A percentile compares a stretch with the other conserved stretches of the same genome.
These are phyloP conservation scores for Numenius phaeopus DNA, from an alignment of 2,797 vertebrate species.

Conservation along the genomic window DNA sequence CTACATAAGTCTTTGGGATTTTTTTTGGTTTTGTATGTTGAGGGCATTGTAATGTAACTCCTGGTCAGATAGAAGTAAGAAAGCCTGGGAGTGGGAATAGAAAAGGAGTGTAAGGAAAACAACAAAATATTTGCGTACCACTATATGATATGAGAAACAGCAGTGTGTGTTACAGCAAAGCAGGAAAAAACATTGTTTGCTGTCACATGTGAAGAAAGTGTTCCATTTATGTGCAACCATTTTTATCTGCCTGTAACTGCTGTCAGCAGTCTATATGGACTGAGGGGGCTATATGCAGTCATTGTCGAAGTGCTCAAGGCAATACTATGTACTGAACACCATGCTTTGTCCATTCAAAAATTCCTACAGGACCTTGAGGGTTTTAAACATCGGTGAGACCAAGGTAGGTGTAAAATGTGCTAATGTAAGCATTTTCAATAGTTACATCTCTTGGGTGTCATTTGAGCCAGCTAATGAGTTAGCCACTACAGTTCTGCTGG, in stretches of 20 bases:
- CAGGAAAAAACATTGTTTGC: neutral
- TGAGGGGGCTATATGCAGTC: neutral
- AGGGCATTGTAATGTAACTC: neutral
- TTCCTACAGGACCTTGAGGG: neutral
- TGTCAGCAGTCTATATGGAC: neutral
- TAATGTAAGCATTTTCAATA: neutral
- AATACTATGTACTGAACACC: neutral
- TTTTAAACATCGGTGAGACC: neutral
- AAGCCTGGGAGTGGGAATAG: neutral
- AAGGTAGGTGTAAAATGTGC: neutral
- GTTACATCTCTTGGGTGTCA: neutral
- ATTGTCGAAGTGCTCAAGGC: too few species aligned
- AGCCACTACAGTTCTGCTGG: neutral
- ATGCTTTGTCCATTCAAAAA: neutral
- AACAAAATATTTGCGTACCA: neutral
- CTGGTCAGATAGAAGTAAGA: neutral
- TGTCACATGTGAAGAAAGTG: neutral
- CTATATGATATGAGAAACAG: neutral
- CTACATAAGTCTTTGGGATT: neutral
- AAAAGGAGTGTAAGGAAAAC: neutral
- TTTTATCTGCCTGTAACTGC: neutral
- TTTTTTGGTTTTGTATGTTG: neutral
- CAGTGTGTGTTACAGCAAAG: neutral
- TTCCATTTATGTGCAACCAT: neutral
- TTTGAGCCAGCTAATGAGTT: neutral